phyloP scores from a whole-genome alignment of 2,797 vertebrate genomes.

The Phoebastria nigripes region DNA sequence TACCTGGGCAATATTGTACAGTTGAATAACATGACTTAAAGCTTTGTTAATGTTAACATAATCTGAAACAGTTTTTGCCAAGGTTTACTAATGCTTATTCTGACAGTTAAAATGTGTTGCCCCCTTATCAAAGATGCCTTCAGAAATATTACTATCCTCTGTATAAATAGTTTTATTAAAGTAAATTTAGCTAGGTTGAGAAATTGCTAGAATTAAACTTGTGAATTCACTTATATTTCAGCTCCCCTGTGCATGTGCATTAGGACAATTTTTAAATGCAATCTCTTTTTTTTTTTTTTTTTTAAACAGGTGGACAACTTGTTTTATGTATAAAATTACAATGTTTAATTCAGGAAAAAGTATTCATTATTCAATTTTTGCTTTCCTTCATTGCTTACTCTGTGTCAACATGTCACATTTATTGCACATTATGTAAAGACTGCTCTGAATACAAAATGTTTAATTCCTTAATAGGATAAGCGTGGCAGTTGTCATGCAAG shows the following conservation, averaged over 20 bases:
- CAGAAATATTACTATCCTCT: background rate
- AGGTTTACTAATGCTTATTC: background rate
- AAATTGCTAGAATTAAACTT: background rate
- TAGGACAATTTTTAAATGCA: background rate
- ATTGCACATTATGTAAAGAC: background rate
- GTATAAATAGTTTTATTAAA: background rate
- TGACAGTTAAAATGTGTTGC: background rate
- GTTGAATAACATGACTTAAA: background rate
- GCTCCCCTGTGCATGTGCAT: background rate
- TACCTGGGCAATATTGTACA: background rate
- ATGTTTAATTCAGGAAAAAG: background rate
- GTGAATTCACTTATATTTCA: background rate
- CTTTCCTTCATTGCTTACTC: background rate
- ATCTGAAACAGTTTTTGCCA: background rate
- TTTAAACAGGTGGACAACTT: background rate
- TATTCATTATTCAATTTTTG: background rate
- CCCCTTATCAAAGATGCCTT: background rate
- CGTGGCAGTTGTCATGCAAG: background rate
- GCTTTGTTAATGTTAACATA: background rate
- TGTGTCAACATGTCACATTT: background rate
- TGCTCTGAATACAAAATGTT: conserved; percentile 9
- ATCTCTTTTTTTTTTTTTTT: background rate
- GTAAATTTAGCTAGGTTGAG: background rate
- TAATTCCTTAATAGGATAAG: background rate
- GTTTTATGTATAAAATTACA: background rate